Percentiles rank a stretch among this genome's conserved stretches.
Conservation (phyloP, 1,140 invertebrate genomes). For the Saccostrea glomerata region DNA sequence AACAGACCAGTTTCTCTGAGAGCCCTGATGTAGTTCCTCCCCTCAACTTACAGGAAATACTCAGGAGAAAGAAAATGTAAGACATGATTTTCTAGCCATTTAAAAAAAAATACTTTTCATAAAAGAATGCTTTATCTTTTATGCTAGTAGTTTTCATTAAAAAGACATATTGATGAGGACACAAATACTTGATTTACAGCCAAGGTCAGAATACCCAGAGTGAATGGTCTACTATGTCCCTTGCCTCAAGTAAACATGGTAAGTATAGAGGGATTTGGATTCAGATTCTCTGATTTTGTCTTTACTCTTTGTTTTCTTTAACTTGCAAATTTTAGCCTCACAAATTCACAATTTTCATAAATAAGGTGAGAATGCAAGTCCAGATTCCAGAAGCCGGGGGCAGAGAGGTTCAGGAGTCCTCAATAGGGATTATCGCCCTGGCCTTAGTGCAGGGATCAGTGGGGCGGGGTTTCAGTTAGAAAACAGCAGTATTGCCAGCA, state of each 20-base stretch:
- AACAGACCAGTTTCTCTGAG: neutral
- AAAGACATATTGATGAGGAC: neutral
- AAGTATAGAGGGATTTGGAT: neutral
- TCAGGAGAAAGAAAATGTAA: slow-evolving; percentile 46
- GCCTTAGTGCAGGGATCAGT: slow-evolving; percentile 74
- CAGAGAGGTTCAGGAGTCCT: neutral
- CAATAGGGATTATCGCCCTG: slow-evolving; percentile 61
- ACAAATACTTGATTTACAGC: neutral
- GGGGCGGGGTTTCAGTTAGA: slow-evolving; percentile 67
- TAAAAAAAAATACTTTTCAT: neutral
- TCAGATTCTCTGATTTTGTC: neutral
- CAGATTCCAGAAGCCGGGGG: neutral
- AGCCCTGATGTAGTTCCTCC: slow-evolving; percentile 37
- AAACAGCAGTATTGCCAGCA: slow-evolving; percentile 71
- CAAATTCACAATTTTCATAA: too few species aligned
- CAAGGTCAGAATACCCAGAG: slow-evolving; percentile 39
- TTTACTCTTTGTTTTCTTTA: neutral
- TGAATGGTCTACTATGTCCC: slow-evolving; percentile 49
- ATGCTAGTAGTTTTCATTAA: neutral
- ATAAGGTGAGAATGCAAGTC: slow-evolving; percentile 18
- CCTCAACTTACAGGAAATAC: slow-evolving; percentile 38
- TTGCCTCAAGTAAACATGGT: slow-evolving; percentile 51
- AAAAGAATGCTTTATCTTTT: neutral
- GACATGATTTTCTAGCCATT: neutral
- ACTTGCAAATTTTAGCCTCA: neutral